Base-by-base conservation (phyloP, 2,797 vertebrate species). In the Anguilla marmorata region DNA sequence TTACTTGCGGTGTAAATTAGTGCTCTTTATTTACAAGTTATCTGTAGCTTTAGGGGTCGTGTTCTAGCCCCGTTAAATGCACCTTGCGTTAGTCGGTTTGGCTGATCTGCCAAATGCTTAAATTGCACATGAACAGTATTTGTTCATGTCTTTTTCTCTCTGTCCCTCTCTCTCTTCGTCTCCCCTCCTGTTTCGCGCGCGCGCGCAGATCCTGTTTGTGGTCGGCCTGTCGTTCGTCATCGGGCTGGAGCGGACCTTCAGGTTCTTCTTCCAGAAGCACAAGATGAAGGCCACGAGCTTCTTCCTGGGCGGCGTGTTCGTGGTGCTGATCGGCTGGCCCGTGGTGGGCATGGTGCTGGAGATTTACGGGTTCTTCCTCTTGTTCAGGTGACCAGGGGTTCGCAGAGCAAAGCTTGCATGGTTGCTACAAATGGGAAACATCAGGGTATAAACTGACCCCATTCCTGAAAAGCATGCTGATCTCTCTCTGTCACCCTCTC, bases 201-300 rank as follows among this genome's bases (percentile, higher is more conserved):
- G 1, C 3, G 52, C 52, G 52, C 72, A 99, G 98, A 98, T 99
- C 92, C 96, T 99, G 92, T 99, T 99, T 91, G 98, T 99, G 86
- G 97, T 97, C 86, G 98, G 98, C n/a, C 95, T 99, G 85, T 95
- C 98, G 54, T 99, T 99, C 87, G 98, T 99, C 89, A 99, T 99
- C 0, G 98, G 98, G 3, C 95, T 99, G 92, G 98, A 99, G 95
- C 96, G 98, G 91, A 99, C 98, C 0, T 99, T 99, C 93, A 96
- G 98, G 90, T 99, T 99, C 96, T 99, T 99, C 95, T 99, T 99
- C 94, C 98, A 99, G 93, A 98, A 97, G 88, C 98, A 99, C 94
- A 99, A 99, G 95, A 95, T 98, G 93, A 99, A 99, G 94, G 98
- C 98, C 90, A 98, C 98, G 0, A 93, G 97, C 12, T 99, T 99